Conservation (phyloP, 2,113 vertebrate genomes). For the Lampris megalopsis region DNA sequence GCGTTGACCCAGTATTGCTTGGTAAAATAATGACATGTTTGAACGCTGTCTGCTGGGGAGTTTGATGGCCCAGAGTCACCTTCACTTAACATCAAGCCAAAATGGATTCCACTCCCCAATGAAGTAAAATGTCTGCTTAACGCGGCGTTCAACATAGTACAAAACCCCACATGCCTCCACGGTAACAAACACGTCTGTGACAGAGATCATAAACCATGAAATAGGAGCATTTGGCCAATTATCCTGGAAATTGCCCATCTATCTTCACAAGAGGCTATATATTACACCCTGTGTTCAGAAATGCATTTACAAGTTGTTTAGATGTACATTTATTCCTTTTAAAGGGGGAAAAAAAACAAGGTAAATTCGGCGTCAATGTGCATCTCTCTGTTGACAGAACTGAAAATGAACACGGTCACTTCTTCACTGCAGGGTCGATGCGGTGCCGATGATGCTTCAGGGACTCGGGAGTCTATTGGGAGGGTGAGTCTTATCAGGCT, state of each 20-base stretch:
- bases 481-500: constrained; percentile 63
- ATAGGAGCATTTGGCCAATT: constrained; percentile 74
- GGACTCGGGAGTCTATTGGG: constrained; percentile 52
- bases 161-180: constrained; percentile 51
- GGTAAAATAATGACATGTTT: too few relatives aligned
- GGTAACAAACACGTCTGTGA: constrained; percentile 76
- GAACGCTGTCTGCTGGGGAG: too few relatives aligned
- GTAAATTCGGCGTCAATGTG: constrained; percentile 2
- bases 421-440: constrained; percentile 41
- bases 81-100: too few relatives aligned
- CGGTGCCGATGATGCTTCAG: constrained; percentile 42
- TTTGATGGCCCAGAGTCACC: too few relatives aligned
- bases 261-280: constrained; percentile 66
- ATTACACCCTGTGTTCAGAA: constrained; percentile 69
- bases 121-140: too few relatives aligned
- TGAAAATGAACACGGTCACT: constrained; percentile 44
- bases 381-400: constrained; percentile 4
- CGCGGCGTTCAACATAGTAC: background rate
- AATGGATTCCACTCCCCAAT: too few relatives aligned
- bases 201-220: constrained; percentile 73
- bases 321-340: constrained; percentile 55
- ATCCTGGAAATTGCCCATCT: constrained; percentile 75
- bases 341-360: constrained; percentile 35
- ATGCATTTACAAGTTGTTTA: constrained; percentile 67
- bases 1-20: too few relatives aligned